phyloP scores from a whole-genome alignment of 2,888 invertebrate genomes.

The Alsophila aescularia region DNA sequence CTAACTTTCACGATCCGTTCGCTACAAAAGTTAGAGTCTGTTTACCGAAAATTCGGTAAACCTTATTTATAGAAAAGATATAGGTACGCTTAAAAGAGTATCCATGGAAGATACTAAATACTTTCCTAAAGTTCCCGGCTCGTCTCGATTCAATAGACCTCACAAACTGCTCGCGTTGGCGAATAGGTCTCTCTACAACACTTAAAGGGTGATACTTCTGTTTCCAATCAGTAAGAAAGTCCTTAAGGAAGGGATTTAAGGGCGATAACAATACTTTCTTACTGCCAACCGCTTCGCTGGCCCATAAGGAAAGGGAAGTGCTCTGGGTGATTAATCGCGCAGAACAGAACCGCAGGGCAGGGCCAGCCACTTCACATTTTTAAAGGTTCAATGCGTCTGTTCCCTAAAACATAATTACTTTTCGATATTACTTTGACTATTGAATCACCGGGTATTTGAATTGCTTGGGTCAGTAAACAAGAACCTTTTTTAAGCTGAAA shows the following conservation, averaged over 20 bases:
- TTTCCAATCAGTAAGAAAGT: conserved; percentile 29
- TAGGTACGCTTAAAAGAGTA: background rate
- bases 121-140: conserved; percentile 5
- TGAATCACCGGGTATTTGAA: conserved; percentile 4
- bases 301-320: conserved; percentile 27
- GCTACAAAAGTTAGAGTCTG: background rate
- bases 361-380: conserved; percentile 21
- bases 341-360: conserved; percentile 25
- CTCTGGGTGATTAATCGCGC: conserved; percentile 34
- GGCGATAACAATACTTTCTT: conserved; percentile 29
- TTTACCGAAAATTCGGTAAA: background rate
- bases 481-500: conserved; percentile 2
- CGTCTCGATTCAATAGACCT: conserved; percentile 21
- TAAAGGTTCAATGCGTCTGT: conserved; percentile 16
- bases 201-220: conserved; percentile 22
- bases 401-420: conserved; percentile 9
- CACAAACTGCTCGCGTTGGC: conserved; percentile 17
- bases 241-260: conserved; percentile 28
- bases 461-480: background rate
- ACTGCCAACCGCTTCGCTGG: conserved; percentile 18
- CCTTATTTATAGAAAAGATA: background rate
- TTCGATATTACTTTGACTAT: conserved; percentile 14
- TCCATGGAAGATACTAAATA: background rate
- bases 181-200: conserved; percentile 17
- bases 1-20: background rate